These are phyloP conservation scores for Periparus ater DNA, from an alignment of 2,797 vertebrate genomes.

Conservation along the genomic window DNA sequence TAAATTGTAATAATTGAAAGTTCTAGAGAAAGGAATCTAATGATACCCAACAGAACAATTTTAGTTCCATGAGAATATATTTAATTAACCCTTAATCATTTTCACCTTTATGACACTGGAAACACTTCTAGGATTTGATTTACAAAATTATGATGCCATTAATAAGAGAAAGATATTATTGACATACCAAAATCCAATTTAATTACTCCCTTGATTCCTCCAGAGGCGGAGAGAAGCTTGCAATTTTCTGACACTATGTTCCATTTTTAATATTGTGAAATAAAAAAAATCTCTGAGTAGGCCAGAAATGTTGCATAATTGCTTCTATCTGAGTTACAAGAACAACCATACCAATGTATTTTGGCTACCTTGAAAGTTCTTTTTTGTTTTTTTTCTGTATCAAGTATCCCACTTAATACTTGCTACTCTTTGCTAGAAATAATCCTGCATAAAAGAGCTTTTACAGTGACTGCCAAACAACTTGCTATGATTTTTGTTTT, in stretches of 20 bases:
- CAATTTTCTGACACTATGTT: constrained; percentile 50
- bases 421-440: background rate
- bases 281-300: background rate
- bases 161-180: constrained; percentile 67
- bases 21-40: constrained; percentile 5
- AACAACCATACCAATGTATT: background rate
- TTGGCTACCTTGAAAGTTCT: background rate
- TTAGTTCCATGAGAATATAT: constrained; percentile 58
- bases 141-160: constrained; percentile 69
- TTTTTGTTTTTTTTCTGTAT: background rate
- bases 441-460: background rate
- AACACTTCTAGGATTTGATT: constrained; percentile 63
- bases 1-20: constrained; percentile 40
- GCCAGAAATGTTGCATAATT: constrained; percentile 23
- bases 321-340: background rate
- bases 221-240: constrained; percentile 17
- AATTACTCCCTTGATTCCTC: constrained; percentile 69
- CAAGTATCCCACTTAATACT: constrained; percentile 30
- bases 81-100: constrained; percentile 70
- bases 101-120: constrained; percentile 60
- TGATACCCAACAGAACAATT: constrained; percentile 17
- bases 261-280: constrained; percentile 67
- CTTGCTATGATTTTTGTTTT: background rate
- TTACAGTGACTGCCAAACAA: background rate
- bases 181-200: constrained; percentile 66